Percentiles rank a stretch among this genome's conserved stretches.
phyloP scores from a whole-genome alignment of 37 sponge, comb jelly and placozoan species.

The Halichondria panicea region DNA sequence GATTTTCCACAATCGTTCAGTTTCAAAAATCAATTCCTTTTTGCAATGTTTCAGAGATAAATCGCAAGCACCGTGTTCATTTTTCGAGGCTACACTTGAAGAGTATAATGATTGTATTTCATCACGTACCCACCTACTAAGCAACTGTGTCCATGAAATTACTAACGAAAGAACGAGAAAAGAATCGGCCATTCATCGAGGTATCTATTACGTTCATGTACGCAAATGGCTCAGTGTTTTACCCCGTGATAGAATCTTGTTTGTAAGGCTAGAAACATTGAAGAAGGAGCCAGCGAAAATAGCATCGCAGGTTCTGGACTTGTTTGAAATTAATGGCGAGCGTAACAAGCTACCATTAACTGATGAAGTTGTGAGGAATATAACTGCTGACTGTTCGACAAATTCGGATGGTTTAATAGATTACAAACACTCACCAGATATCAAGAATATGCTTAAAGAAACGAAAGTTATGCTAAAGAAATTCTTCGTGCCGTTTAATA shows the following conservation, averaged over 20 bases:
- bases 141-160: slow-evolving; percentile 7
- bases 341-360: too few relatives aligned
- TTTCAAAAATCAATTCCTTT: slow-evolving; percentile 1
- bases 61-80: background rate
- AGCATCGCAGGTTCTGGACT: too few relatives aligned
- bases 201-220: slow-evolving; percentile 41
- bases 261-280: slow-evolving; percentile 32
- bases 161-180: background rate
- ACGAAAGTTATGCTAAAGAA: slow-evolving; percentile 16
- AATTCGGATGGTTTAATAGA: background rate
- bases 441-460: slow-evolving; percentile 30
- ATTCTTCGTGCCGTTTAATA: slow-evolving; percentile 41
- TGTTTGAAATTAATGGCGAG: too few relatives aligned
- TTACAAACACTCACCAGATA: slow-evolving; percentile 23
- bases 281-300: background rate
- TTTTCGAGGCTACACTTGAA: background rate
- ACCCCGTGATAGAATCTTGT: slow-evolving; percentile 25
- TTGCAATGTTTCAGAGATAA: slow-evolving; percentile 13
- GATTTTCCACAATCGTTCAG: slow-evolving; percentile 22
- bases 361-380: too few relatives aligned
- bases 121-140: background rate
- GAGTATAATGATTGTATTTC: background rate
- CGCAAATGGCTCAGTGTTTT: slow-evolving; percentile 50
- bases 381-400: too few relatives aligned
- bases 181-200: slow-evolving; percentile 18